These are phyloP conservation scores for Lysandra coridon DNA, from an alignment of 2,888 invertebrate genomes.

Conservation along the genomic window DNA sequence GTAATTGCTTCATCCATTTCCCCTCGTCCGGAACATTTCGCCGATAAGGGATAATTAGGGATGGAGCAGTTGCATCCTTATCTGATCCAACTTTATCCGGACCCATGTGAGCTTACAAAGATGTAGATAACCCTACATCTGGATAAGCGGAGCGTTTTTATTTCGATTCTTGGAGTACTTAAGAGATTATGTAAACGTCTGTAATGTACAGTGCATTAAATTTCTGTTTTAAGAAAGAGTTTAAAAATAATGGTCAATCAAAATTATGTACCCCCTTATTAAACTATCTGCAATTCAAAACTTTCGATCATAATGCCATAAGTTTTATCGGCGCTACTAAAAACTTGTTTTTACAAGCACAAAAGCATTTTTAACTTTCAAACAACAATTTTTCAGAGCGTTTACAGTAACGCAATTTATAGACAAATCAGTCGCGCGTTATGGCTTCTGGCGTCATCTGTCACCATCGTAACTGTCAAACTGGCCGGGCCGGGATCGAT, in stretches of 20 bases:
- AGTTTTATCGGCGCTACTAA: neutral
- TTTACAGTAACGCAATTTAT: constrained; percentile 33
- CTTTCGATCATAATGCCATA: neutral
- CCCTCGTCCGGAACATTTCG: neutral
- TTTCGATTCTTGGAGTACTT: neutral
- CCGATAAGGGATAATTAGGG: constrained; percentile 25
- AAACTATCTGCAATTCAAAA: neutral
- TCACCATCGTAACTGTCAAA: constrained; percentile 77
- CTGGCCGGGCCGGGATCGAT: constrained; percentile 71
- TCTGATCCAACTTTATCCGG: constrained; percentile 22
- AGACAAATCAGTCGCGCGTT: constrained; percentile 73
- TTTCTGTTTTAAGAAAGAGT: no score
- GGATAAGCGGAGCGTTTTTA: neutral
- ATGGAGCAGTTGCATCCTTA: constrained; percentile 24
- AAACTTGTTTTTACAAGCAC: neutral
- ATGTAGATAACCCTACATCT: neutral
- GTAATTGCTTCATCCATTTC: constrained; percentile 27
- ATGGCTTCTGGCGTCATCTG: constrained; percentile 73
- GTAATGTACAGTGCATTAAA: neutral
- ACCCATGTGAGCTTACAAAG: neutral
- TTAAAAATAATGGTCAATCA: no score
- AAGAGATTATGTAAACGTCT: neutral
- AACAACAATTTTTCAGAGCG: constrained; percentile 33
- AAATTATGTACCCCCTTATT: neutral
- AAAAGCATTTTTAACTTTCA: constrained; percentile 29